phyloP scores from a whole-genome alignment of 2,888 invertebrate genomes.

The Andrena trimmerana region DNA sequence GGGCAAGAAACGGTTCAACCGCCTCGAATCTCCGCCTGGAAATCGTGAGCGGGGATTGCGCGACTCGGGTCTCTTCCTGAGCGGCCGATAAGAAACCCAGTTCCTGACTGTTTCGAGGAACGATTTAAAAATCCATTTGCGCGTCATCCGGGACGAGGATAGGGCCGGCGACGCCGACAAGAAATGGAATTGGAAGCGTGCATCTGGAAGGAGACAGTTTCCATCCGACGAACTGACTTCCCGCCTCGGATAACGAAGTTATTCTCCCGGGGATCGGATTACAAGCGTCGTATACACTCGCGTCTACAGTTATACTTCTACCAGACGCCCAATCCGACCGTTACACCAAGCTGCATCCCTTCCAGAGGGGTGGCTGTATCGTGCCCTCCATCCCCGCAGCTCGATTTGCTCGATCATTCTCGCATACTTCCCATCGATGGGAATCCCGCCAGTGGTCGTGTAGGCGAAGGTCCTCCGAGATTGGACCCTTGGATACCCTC shows the following conservation, averaged over 20 bases:
- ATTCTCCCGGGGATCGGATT: conserved; percentile 76
- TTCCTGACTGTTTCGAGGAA: conserved; percentile 49
- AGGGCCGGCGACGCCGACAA: conserved; percentile 38
- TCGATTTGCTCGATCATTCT: neutral
- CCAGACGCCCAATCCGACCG: conserved; percentile 14
- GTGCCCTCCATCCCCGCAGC: neutral
- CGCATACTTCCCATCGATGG: neutral
- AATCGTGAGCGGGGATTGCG: neutral
- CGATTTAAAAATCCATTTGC: conserved; percentile 72
- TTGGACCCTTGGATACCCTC: neutral
- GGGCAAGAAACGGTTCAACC: conserved; percentile 6
- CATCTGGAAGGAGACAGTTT: conserved; percentile 63
- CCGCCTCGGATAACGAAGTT: conserved; percentile 79
- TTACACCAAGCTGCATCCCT: neutral
- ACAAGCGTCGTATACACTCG: conserved; percentile 62
- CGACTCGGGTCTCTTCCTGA: neutral
- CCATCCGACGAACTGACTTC: conserved; percentile 72
- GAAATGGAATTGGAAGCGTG: conserved; percentile 61
- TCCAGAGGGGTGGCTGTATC: neutral
- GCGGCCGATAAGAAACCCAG: conserved; percentile 50
- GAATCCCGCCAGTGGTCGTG: neutral
- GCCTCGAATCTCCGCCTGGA: conserved; percentile 1
- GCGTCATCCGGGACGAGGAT: conserved; percentile 52
- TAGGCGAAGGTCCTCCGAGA: neutral
- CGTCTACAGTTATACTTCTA: conserved; percentile 55